Percentiles rank a stretch among this genome's conserved stretches.
Conservation (phyloP, 2,797 vertebrate genomes). For the Morus bassanus region DNA sequence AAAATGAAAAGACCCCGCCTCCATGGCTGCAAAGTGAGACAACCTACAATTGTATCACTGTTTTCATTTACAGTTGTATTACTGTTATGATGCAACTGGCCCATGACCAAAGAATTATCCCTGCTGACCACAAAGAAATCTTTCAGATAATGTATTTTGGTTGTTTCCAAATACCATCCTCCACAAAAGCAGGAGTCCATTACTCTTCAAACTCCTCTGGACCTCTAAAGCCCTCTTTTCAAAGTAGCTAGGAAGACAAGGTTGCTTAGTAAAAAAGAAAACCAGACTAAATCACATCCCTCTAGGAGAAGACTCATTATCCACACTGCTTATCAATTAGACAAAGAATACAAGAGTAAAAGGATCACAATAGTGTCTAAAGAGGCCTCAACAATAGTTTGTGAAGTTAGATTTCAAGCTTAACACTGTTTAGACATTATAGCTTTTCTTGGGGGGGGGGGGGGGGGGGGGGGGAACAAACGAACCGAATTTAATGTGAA, state of each 20-base stretch:
- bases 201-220: background rate
- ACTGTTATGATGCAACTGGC: background rate
- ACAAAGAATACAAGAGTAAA: background rate
- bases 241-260: background rate
- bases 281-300: rapidly evolving
- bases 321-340: background rate
- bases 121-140: background rate
- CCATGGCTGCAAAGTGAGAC: background rate
- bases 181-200: background rate
- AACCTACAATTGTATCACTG: background rate
- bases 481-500: background rate
- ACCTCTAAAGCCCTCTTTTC: background rate
- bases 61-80: background rate
- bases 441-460: background rate
- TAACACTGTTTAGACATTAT: background rate
- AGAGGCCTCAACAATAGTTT: background rate
- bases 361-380: background rate
- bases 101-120: background rate
- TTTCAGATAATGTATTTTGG: background rate
- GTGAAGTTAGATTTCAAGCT: background rate
- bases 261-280: background rate
- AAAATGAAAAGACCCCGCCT: background rate
- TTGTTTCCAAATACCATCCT: background rate
- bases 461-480: too few species aligned
- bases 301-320: background rate